phyloP scores from a whole-genome alignment of 2,113 vertebrate species.

The Petrocephalus zakoni region DNA sequence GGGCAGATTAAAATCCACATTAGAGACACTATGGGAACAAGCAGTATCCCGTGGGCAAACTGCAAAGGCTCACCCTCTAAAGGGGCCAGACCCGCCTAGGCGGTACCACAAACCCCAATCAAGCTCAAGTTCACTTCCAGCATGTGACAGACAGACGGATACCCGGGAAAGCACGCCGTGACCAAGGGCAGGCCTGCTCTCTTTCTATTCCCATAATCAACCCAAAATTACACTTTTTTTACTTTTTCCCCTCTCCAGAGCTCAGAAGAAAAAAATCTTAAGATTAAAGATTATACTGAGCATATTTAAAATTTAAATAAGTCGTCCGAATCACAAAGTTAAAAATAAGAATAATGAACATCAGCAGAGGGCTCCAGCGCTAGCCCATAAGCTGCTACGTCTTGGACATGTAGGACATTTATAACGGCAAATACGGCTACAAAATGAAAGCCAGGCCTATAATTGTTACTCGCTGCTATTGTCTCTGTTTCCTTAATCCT shows the following conservation, averaged over 20 bases:
- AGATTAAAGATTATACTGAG: slow-evolving; percentile 35
- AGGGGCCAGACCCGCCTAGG: background rate
- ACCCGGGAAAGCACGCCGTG: background rate
- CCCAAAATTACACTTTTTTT: slow-evolving; percentile 3
- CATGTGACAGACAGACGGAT: background rate
- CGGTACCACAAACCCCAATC: slow-evolving; percentile 6
- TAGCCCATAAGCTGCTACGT: slow-evolving; percentile 27
- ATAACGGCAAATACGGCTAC: slow-evolving; percentile 14
- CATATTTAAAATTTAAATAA: slow-evolving; percentile 28
- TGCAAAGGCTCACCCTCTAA: background rate
- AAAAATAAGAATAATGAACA: slow-evolving; percentile 22
- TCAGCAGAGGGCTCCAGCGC: slow-evolving; percentile 31
- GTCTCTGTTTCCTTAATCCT: background rate
- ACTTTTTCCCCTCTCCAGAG: background rate
- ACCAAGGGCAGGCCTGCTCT: background rate
- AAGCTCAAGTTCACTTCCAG: slow-evolving; percentile 1
- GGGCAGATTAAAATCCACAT: slow-evolving; percentile 53
- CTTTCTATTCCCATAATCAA: background rate
- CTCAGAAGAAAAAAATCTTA: slow-evolving; percentile 2
- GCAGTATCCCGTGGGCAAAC: slow-evolving; percentile 24
- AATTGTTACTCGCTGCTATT: background rate
- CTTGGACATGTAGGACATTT: slow-evolving; percentile 26
- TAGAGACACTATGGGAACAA: slow-evolving; percentile 43
- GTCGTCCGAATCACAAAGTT: background rate
- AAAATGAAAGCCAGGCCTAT: slow-evolving; percentile 20